Conservation (phyloP, 2,113 vertebrate species). For the Piprites chloris region DNA sequence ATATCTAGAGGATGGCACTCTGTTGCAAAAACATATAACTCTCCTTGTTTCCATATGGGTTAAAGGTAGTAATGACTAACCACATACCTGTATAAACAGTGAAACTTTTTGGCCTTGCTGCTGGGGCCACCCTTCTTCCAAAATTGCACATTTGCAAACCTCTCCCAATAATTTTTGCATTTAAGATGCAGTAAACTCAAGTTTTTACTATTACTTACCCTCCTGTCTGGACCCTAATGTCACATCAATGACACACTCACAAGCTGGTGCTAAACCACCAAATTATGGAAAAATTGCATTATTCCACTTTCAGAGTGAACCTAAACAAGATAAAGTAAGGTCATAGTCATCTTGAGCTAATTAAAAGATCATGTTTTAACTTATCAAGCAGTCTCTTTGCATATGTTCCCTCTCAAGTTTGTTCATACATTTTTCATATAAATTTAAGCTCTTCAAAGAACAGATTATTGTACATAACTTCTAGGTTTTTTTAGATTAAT, state of each 20-base stretch:
- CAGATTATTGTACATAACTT: background rate
- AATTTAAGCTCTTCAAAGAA: background rate
- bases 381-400: background rate
- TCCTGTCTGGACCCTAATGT: background rate
- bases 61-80: background rate
- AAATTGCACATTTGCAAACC: background rate
- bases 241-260: background rate
- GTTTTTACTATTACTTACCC: background rate
- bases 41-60: background rate
- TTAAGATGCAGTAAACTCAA: background rate
- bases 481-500: background rate
- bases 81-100: background rate
- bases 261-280: background rate
- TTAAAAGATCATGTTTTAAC: background rate
- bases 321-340: background rate
- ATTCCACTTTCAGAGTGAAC: background rate
- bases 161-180: background rate
- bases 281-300: background rate
- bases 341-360: background rate
- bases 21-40: background rate
- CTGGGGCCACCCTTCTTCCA: background rate
- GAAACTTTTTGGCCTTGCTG: background rate
- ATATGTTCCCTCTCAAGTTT: background rate
- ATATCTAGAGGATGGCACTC: background rate
- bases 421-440: background rate